Percentiles rank a stretch among this genome's conserved stretches.
phyloP scores from a whole-genome alignment of 2,888 invertebrate species.

The Plebejus anna region DNA sequence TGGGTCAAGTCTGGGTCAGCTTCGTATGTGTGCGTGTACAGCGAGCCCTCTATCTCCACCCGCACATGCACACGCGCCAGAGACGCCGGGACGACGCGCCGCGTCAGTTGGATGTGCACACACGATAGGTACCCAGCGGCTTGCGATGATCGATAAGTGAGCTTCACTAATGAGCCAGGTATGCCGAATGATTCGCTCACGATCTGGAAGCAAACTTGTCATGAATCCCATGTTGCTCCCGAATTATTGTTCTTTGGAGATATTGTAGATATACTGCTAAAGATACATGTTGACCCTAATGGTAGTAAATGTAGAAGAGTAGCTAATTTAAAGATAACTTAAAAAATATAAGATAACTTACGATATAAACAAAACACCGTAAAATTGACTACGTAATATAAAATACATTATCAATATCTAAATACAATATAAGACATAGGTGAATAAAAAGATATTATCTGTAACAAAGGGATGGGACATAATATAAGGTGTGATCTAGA shows the following conservation, averaged over 20 bases:
- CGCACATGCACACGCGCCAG: slow-evolving; percentile 94
- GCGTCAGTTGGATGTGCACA: slow-evolving; percentile 93
- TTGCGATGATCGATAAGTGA: slow-evolving; percentile 97
- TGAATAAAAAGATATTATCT: slow-evolving; percentile 5
- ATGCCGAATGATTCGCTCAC: slow-evolving; percentile 97
- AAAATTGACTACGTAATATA: neutral
- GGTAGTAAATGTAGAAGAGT: no score
- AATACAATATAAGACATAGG: neutral
- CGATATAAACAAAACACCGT: neutral
- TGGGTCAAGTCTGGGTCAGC: slow-evolving; percentile 97
- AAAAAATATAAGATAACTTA: no score
- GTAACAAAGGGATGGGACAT: neutral
- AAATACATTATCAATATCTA: neutral
- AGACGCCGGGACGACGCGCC: slow-evolving; percentile 87
- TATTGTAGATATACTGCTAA: no score
- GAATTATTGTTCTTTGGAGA: neutral
- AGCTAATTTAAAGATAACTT: no score
- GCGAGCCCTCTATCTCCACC: slow-evolving; percentile 95
- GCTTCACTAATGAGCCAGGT: slow-evolving; percentile 94
- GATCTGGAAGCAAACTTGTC: slow-evolving; percentile 80
- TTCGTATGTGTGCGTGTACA: slow-evolving; percentile 95
- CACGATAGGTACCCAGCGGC: slow-evolving; percentile 96
- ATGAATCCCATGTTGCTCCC: neutral
- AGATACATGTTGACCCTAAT: no score
- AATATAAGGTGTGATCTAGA: neutral